A percentile compares a stretch with the other conserved stretches of the same genome.
Conservation (phyloP, 2,888 invertebrate genomes). For the Agrotis segetum region DNA sequence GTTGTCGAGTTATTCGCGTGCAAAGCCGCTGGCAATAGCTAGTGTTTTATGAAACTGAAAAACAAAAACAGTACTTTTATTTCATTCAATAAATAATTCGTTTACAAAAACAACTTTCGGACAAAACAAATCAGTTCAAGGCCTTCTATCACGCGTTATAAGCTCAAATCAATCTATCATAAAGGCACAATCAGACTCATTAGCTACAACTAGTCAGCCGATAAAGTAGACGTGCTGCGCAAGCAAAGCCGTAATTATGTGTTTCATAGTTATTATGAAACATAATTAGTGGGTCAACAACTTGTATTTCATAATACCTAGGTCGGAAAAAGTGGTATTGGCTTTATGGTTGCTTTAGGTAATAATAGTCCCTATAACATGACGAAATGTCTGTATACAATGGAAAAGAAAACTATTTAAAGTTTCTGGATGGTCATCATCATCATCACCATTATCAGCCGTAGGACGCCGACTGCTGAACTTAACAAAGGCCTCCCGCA, state of each 20-base stretch:
- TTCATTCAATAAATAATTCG: not conserved
- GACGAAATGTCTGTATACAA: too few relatives aligned
- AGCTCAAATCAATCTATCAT: not conserved
- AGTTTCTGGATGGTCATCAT: too few relatives aligned
- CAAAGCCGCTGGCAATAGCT: too few relatives aligned
- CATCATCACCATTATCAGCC: too few relatives aligned
- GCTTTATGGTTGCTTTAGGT: not conserved
- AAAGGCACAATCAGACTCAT: constrained; percentile 7
- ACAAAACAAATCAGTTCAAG: not conserved
- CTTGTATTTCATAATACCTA: not conserved
- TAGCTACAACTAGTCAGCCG: not conserved
- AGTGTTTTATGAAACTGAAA: not conserved
- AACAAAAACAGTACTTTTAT: not conserved
- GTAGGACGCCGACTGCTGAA: too few relatives aligned
- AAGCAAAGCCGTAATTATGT: not conserved
- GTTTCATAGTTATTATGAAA: not conserved
- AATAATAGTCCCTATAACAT: too few relatives aligned
- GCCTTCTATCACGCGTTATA: not conserved
- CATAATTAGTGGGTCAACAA: not conserved
- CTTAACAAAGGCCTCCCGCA: too few relatives aligned
- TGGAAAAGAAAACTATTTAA: too few relatives aligned
- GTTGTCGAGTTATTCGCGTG: too few relatives aligned
- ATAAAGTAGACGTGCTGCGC: not conserved
- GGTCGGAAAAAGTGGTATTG: not conserved
- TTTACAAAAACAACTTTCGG: too few relatives aligned